These are phyloP conservation scores for Pitta sordida DNA, from an alignment of 2,113 vertebrate species.

Conservation along the genomic window DNA sequence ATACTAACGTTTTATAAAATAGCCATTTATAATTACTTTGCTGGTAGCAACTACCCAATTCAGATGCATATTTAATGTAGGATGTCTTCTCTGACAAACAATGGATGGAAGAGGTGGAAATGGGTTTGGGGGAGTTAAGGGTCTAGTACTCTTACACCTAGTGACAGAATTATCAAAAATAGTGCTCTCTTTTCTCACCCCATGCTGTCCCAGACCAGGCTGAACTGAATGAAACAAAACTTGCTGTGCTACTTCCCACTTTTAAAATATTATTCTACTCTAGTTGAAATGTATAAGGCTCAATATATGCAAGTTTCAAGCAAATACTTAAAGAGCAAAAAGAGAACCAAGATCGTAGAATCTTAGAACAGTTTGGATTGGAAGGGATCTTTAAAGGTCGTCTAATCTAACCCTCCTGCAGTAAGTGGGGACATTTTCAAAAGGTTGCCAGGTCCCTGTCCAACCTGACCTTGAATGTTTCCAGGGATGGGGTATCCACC, in stretches of 20 bases:
- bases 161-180: neutral
- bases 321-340: neutral
- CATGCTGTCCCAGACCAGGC: neutral
- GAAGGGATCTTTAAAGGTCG: neutral
- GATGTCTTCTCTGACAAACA: neutral
- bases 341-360: neutral
- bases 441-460: neutral
- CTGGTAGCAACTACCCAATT: neutral
- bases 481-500: neutral
- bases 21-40: neutral
- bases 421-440: neutral
- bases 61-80: neutral
- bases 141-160: neutral
- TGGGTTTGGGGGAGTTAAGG: neutral
- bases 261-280: neutral
- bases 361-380: neutral
- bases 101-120: neutral
- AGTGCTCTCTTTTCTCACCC: neutral
- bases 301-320: neutral
- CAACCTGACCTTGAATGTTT: neutral
- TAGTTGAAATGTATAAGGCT: neutral
- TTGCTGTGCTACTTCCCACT: neutral
- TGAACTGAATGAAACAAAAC: neutral
- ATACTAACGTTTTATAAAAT: neutral
- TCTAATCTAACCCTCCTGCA: neutral